Evolutionary conservation across 1,140 invertebrate species (phyloP).

Genomic region (Neotoxoptera formosana): DNA sequence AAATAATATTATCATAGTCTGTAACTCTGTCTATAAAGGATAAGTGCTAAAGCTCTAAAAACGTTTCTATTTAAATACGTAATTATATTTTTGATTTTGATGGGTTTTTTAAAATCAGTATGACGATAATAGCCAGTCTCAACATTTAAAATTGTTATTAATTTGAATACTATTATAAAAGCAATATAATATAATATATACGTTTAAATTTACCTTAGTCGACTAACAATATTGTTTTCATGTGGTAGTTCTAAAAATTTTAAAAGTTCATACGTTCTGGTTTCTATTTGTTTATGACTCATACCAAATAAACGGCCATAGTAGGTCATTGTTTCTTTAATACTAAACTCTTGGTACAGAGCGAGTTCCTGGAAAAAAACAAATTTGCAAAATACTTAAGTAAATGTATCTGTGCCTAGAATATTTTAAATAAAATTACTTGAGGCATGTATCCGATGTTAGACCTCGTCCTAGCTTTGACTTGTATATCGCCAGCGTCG

Average conservation of each 20-base stretch:
- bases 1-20: conserved; percentile 57
- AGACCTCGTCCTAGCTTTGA: conserved; percentile 79
- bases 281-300: conserved; percentile 64
- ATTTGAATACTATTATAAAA: not conserved
- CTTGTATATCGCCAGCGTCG: conserved; percentile 80
- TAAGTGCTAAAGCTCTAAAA: not conserved
- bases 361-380: conserved; percentile 64
- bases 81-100: not conserved
- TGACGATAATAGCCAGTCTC: not conserved
- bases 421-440: conserved; percentile 64
- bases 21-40: not conserved
- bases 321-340: conserved; percentile 68
- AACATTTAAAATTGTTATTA: not conserved
- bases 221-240: conserved; percentile 60
- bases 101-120: too few species aligned
- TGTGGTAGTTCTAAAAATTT: conserved; percentile 60
- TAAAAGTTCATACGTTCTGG: conserved; percentile 68
- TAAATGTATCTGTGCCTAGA: not conserved
- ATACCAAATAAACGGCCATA: conserved; percentile 69
- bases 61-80: not conserved
- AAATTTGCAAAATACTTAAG: not conserved
- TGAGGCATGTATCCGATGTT: conserved; percentile 86
- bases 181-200: not conserved
- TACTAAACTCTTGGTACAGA: conserved; percentile 69
- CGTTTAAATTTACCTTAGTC: conserved; percentile 59